Evolutionary conservation across 1,140 invertebrate species (phyloP).

Genomic region (Drosophila paulistorum): DNA sequence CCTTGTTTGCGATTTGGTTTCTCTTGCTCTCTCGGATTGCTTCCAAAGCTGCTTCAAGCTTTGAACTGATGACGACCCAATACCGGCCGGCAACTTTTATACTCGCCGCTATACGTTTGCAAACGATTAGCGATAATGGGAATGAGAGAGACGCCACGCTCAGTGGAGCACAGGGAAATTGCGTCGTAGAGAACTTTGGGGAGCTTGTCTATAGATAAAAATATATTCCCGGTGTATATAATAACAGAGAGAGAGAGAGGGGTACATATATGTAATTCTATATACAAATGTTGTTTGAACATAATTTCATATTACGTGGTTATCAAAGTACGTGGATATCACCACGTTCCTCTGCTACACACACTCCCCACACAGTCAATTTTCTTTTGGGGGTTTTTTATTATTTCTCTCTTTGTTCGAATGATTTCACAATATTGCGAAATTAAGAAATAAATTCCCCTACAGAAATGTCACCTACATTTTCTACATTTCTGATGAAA

Average conservation of each 20-base stretch:
- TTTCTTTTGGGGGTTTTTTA: not conserved
- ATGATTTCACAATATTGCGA: constrained; percentile 1
- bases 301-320: not conserved
- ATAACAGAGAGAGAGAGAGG: not conserved
- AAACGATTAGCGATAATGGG: constrained; percentile 12
- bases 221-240: not conserved
- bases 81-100: constrained; percentile 5
- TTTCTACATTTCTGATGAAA: constrained; percentile 10
- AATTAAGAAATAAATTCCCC: not conserved
- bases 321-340: constrained; percentile 10
- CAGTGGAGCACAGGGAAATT: not conserved
- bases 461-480: too few relatives aligned
- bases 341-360: not conserved
- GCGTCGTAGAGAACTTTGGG: not conserved
- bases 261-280: not conserved
- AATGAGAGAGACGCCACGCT: not conserved
- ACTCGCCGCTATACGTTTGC: constrained; percentile 3
- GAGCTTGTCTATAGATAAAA: not conserved
- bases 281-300: not conserved
- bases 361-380: not conserved
- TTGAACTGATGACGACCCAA: constrained; percentile 4
- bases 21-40: not conserved
- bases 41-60: constrained; percentile 1
- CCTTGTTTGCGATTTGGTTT: not conserved
- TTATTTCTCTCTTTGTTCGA: not conserved